These are phyloP conservation scores for Lochmaea capreae DNA, from an alignment of 2,888 invertebrate genomes.

Conservation along the genomic window DNA sequence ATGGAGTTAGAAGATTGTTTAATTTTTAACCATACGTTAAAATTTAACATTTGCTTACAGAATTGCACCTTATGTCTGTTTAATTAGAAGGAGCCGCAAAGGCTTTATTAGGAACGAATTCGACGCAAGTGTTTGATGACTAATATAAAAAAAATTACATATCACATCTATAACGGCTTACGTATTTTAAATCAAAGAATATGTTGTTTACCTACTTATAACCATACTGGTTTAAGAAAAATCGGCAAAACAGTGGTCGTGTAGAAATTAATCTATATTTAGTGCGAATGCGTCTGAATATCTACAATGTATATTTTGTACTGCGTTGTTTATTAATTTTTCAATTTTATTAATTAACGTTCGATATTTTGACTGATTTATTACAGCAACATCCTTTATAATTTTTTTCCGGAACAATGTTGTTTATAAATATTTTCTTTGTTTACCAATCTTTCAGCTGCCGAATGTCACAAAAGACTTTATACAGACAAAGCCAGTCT, in stretches of 20 bases:
- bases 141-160: background rate
- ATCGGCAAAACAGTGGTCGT: constrained; percentile 8
- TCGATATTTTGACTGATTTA: background rate
- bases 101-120: background rate
- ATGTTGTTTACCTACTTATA: constrained; percentile 17
- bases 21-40: too few relatives aligned
- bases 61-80: too few relatives aligned
- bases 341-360: background rate
- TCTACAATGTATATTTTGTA: background rate
- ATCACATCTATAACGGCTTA: background rate
- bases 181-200: constrained; percentile 9
- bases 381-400: background rate
- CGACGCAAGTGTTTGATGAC: background rate
- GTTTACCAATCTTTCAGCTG: background rate
- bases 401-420: background rate
- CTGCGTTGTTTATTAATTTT: background rate
- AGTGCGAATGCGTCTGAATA: constrained; percentile 6
- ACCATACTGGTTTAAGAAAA: constrained; percentile 7
- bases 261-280: constrained; percentile 14
- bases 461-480: background rate
- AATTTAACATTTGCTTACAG: too few relatives aligned
- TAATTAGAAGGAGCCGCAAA: too few relatives aligned
- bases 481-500: too few relatives aligned
- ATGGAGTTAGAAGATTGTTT: too few relatives aligned
- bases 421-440: background rate